phyloP scores from a whole-genome alignment of 2,888 invertebrate genomes.

The Apodemia mormo region DNA sequence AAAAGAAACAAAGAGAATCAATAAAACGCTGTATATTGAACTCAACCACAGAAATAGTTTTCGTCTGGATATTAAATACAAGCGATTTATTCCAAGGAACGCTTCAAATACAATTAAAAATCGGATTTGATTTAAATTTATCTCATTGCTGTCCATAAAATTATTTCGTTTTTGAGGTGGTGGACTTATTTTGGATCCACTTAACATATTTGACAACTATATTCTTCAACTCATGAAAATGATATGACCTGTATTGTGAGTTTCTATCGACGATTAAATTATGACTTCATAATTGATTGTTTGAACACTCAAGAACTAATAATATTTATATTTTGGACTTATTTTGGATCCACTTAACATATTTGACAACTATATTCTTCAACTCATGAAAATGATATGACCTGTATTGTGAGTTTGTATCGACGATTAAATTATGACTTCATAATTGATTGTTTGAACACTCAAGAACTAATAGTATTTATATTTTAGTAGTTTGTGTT shows the following conservation, averaged over 20 bases:
- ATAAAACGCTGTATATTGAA: slow-evolving; percentile 23
- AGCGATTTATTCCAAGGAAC: slow-evolving; percentile 33
- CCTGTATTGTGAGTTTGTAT: too few species aligned
- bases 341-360: background rate
- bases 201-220: background rate
- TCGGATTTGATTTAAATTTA: slow-evolving; percentile 24
- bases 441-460: too few species aligned
- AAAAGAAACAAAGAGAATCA: slow-evolving; percentile 7
- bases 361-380: background rate
- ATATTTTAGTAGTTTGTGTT: too few species aligned
- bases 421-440: too few species aligned
- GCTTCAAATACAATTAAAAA: slow-evolving; percentile 30
- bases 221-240: background rate
- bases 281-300: too few species aligned
- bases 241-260: background rate
- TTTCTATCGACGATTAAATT: background rate
- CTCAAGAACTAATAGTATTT: too few species aligned
- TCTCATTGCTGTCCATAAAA: background rate
- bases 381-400: background rate
- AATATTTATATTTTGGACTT: background rate
- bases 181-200: background rate
- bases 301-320: too few species aligned
- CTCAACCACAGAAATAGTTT: slow-evolving; percentile 23
- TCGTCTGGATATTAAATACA: slow-evolving; percentile 25
- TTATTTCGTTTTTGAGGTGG: background rate